Conservation (phyloP, 2,888 invertebrate species). For the Agrenia bidenticulata region DNA sequence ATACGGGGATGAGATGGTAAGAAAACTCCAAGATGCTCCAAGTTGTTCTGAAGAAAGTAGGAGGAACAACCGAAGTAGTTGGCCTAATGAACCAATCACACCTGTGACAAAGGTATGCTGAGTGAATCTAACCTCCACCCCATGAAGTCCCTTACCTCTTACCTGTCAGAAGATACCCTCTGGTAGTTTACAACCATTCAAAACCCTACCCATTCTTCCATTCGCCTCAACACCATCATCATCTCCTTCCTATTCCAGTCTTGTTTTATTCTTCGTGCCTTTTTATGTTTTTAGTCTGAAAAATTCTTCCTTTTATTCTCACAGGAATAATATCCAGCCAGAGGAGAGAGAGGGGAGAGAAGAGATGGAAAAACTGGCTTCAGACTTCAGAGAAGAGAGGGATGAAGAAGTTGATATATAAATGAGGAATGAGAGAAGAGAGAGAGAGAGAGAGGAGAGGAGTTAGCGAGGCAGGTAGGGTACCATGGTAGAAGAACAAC, state of each 20-base stretch:
- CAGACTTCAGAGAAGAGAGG: no score
- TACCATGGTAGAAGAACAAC: not conserved
- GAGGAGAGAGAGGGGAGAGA: no score
- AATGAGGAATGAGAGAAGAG: not conserved
- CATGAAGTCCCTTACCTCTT: conserved; percentile 31
- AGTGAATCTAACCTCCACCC: conserved; percentile 46
- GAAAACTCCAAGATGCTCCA: not conserved
- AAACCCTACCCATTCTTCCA: conserved; percentile 43
- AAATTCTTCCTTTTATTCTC: no score
- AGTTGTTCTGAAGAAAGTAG: conserved; percentile 34
- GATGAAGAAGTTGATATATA: no score
- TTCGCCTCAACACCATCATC: conserved; percentile 32
- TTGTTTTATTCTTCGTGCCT: no score
- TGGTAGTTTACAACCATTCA: conserved; percentile 51
- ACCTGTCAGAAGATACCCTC: conserved; percentile 52
- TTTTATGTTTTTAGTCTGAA: no score
- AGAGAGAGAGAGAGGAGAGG: not conserved
- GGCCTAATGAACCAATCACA: conserved; percentile 51
- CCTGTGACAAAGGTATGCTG: conserved; percentile 47
- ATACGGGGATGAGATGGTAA: not conserved
- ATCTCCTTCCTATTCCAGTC: conserved; percentile 3
- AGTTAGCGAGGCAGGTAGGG: not conserved
- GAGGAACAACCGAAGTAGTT: conserved; percentile 47
- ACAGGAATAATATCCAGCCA: no score
- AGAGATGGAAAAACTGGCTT: no score